Evolutionary conservation across 2,888 invertebrate genomes (phyloP), one percentile per base, ranked within the genome.

Genomic region (Lamellibrachia columna): DNA sequence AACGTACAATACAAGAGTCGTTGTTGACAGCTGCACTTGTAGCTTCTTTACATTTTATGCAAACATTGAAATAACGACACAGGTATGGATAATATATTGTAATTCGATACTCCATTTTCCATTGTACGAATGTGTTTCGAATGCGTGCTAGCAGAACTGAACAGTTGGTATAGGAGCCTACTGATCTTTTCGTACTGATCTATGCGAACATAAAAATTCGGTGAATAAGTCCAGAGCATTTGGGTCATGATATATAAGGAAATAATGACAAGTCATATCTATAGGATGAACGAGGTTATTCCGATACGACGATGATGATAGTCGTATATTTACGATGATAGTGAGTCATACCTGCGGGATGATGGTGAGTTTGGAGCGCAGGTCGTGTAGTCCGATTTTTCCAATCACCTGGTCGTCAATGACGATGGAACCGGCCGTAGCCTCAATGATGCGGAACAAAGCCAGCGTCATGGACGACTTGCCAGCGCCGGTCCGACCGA

Each of bases 401-500:
- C 52, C n/a, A 53, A 93, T 93, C 58, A 93, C 58, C 28, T 92
- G 55, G 28, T 52, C 95, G 93, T 96, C 96, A 91, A 96, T 95
- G 40, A 92, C 90, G 60, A 96, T 96, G 58, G 92, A 92, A 28
- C 96, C 96, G 52, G 93, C 94, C 0, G 95, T 95, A 1, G 95
- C 94, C 94, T 96, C 96, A 55, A 96, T 94, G 90, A 96, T 94
- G 52, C 96, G 94, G 94, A 96, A 96, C 93, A 96, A 93, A 9
- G 95, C 95, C 90, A 96, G 93, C 1, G 96, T 95, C 92, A 96
- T 93, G 40, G 96, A 95, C 0, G 95, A 95, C 93, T 96, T 96
- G 4, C 96, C 96, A 8, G 96, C 96, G n/a, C 96, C 96, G 28
- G 96, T 96, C 53, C 96, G 93, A 28, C 96, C 96, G 8, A 96